These are phyloP conservation scores for Hormaphis cornu DNA, from an alignment of 1,140 invertebrate genomes.

Conservation along the genomic window DNA sequence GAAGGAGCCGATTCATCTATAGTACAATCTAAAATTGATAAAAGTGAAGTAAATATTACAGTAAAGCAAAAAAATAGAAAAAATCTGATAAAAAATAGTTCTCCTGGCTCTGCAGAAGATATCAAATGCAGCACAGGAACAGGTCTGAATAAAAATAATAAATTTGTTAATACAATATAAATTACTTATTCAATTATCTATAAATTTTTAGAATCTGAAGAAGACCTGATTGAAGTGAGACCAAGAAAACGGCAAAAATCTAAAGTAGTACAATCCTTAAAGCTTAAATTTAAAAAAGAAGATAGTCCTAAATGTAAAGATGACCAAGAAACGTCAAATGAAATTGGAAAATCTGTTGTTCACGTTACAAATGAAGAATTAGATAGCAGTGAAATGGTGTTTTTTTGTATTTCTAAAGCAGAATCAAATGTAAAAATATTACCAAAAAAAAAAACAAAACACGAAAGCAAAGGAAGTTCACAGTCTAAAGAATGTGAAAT, in stretches of 20 bases:
- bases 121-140: constrained; percentile 21
- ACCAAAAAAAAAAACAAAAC: constrained; percentile 7
- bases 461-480: not conserved
- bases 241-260: constrained; percentile 23
- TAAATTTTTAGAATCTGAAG: constrained; percentile 16
- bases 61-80: constrained; percentile 19
- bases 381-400: constrained; percentile 19
- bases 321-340: not conserved
- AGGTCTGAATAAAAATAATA: not conserved
- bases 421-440: constrained; percentile 1
- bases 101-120: constrained; percentile 24
- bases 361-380: constrained; percentile 20
- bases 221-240: constrained; percentile 16
- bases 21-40: constrained; percentile 21
- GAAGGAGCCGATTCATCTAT: constrained; percentile 13
- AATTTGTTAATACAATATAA: not conserved
- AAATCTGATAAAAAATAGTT: constrained; percentile 7
- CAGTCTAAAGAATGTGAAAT: not conserved
- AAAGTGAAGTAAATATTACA: not conserved
- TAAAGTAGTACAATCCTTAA: constrained; percentile 22
- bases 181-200: not conserved
- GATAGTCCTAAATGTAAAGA: constrained; percentile 17
- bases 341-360: constrained; percentile 22
- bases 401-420: constrained; percentile 23
- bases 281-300: constrained; percentile 27